Base-by-base conservation (phyloP, 2,113 vertebrate genomes). In the Tetrax tetrax region DNA sequence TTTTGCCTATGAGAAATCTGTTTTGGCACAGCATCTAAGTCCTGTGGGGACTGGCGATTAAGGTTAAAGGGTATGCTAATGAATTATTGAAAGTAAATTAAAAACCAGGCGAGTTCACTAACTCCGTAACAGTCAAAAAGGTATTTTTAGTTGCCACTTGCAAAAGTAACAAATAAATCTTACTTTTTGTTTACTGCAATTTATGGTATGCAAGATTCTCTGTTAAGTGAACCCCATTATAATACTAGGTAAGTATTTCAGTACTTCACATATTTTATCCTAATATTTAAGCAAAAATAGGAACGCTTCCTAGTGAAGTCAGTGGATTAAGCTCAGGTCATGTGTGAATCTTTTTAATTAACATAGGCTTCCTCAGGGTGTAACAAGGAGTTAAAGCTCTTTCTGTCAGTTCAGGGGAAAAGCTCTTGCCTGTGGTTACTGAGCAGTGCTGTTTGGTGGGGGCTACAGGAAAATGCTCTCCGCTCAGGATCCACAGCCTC, bases 61-160 rank as follows among this genome's bases (percentile, higher is more conserved):
- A 86, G 95, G 89, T 95, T 90, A 95, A 97, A 91, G 91, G 53
- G 48, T 70, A 93, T 20, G 61, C 75, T 96, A 96, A 96, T 90
- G 89, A 94, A 94, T 92, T 93, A 88, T 8, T 90, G 90, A 77
- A 91, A 91, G 47, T 64, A 83, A 93, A 96, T 96, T 96, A 89
- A 94, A 95, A 96, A 77, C 24, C 56, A 84, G 91, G 60, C 81
- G 79, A 91, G 60, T 75, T 89, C 35, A 69, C 59, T 68, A 78
- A 83, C 81, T 89, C 70, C 54, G 37, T 76, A 69, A 37, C 37
- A 20, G 57, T 56, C 2, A 4, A 48, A 68, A 88, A 94, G 63
- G 45, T 94, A 41, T 85, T 95, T 95, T 85, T 86, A 83, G 60
- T 54, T 76, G 24, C 56, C 51, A 41, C 76, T 91, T 77, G 19